phyloP scores from a whole-genome alignment of 2,797 vertebrate species.

The Eupleurogrammus muticus region DNA sequence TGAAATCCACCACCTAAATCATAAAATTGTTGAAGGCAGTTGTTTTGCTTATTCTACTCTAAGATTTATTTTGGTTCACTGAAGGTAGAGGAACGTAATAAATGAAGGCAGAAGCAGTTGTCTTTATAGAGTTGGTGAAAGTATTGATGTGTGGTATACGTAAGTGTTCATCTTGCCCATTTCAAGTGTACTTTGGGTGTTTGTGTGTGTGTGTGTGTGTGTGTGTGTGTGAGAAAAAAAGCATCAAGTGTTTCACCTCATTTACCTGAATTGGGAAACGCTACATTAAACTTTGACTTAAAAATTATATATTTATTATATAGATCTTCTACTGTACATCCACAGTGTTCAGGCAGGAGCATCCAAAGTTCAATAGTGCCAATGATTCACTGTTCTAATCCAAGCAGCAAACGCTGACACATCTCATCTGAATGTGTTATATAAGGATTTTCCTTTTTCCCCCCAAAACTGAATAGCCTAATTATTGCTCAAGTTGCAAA shows the following conservation, averaged over 20 bases:
- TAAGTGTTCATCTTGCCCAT: too few relatives aligned
- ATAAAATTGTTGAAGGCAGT: too few relatives aligned
- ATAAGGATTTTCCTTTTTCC: neutral
- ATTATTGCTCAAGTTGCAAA: neutral
- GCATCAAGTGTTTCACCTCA: neutral
- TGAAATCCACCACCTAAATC: neutral
- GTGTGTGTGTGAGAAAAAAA: too few relatives aligned
- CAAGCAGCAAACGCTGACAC: constrained; percentile 49
- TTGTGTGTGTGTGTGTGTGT: too few relatives aligned
- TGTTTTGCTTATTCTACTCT: neutral
- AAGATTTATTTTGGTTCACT: neutral
- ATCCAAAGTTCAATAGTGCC: constrained; percentile 46
- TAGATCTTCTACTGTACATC: neutral
- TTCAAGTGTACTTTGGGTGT: too few relatives aligned
- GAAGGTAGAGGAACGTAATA: neutral
- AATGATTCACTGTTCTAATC: constrained; percentile 53
- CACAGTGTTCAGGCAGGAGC: constrained; percentile 16
- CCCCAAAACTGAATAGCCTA: neutral
- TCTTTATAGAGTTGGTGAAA: too few relatives aligned
- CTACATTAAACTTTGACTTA: neutral
- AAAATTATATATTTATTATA: constrained; percentile 9
- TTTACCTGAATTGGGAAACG: neutral
- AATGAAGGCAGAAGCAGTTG: neutral
- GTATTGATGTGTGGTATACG: too few relatives aligned
- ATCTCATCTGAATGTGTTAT: neutral